phyloP scores from a whole-genome alignment of 1,140 invertebrate genomes.

The Nephotettix cincticeps region DNA sequence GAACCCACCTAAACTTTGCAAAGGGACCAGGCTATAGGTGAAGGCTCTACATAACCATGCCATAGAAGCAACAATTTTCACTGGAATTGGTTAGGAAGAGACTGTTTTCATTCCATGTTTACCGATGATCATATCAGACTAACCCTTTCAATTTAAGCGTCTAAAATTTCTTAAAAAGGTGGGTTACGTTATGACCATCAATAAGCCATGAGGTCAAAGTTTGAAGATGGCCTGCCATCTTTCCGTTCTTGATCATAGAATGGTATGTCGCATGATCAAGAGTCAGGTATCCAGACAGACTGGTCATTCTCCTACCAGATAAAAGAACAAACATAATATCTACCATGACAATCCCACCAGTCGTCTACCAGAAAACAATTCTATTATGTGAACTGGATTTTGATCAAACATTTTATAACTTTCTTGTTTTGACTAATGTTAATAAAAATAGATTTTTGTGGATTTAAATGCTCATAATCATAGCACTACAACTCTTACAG shows the following conservation, averaged over 20 bases:
- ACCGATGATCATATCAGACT: slow-evolving; percentile 44
- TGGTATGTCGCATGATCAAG: background rate
- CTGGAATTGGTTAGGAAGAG: slow-evolving; percentile 44
- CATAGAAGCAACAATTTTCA: slow-evolving; percentile 46
- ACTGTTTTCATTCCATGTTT: slow-evolving; percentile 42
- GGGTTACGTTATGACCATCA: slow-evolving; percentile 55
- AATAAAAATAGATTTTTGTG: no score
- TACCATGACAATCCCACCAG: no score
- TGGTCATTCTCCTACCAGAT: background rate
- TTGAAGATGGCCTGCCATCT: slow-evolving; percentile 32
- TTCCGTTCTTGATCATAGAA: background rate
- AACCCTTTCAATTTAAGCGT: slow-evolving; percentile 49
- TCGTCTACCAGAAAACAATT: no score
- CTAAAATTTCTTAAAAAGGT: slow-evolving; percentile 54
- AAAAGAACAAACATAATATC: background rate
- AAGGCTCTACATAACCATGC: slow-evolving; percentile 41
- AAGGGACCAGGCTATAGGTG: slow-evolving; percentile 45
- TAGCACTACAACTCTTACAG: no score
- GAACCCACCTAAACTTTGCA: slow-evolving; percentile 48
- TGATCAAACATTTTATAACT: no score
- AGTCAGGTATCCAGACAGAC: background rate
- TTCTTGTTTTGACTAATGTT: no score
- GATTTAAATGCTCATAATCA: no score
- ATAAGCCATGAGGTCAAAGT: slow-evolving; percentile 57
- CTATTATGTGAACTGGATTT: no score